Conservation (phyloP, 1,140 invertebrate genomes). For the Linepithema humile region DNA sequence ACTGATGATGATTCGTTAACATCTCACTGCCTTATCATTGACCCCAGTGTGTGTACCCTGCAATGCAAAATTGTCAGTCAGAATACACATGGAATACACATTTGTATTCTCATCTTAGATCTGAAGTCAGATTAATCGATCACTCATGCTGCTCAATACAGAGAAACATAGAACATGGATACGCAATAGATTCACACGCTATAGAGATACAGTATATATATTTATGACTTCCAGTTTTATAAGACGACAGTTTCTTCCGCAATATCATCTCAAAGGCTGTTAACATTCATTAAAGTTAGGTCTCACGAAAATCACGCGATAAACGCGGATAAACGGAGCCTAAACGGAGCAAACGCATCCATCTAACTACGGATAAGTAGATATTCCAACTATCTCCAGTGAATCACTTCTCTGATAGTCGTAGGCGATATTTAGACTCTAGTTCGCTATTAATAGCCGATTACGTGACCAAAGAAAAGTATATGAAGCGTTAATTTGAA, state of each 20-base stretch:
- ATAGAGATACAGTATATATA: neutral
- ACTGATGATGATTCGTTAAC: constrained; percentile 57
- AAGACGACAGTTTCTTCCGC: constrained; percentile 11
- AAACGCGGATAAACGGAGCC: constrained; percentile 20
- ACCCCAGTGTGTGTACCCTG: constrained; percentile 49
- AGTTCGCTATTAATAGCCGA: neutral
- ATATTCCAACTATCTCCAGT: neutral
- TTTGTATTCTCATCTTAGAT: constrained; percentile 35
- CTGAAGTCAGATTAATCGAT: constrained; percentile 23
- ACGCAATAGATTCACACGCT: neutral
- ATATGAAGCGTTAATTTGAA: neutral
- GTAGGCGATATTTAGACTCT: neutral
- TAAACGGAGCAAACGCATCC: constrained; percentile 41
- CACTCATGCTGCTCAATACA: constrained; percentile 5
- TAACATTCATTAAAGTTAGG: constrained; percentile 39
- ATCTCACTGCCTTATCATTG: constrained; percentile 69
- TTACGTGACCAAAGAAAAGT: constrained; percentile 42
- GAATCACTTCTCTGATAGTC: neutral
- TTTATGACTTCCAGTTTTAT: constrained; percentile 33
- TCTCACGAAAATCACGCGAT: neutral
- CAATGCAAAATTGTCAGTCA: constrained; percentile 24
- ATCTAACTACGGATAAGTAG: constrained; percentile 11
- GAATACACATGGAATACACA: constrained; percentile 12
- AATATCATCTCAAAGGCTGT: constrained; percentile 50
- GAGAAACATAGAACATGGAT: constrained; percentile 6